phyloP scores from a whole-genome alignment of 1,140 invertebrate genomes.

The Lepidostoma basale region DNA sequence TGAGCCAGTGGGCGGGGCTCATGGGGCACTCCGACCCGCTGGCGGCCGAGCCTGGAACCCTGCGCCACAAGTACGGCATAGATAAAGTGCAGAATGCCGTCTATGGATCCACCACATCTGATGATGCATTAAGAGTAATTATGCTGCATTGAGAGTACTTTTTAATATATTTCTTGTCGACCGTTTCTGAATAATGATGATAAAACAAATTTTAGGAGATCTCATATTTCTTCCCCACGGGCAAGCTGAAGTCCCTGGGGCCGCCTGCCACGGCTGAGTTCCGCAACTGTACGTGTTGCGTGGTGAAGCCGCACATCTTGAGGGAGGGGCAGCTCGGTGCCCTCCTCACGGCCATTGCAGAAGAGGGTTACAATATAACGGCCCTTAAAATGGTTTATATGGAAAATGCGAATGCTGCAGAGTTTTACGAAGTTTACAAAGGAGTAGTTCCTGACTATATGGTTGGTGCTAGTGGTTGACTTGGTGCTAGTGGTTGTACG shows the following conservation, averaged over 20 bases:
- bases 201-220: constrained; percentile 58
- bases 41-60: constrained; percentile 66
- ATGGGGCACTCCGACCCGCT: constrained; percentile 72
- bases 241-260: constrained; percentile 54
- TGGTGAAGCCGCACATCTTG: constrained; percentile 92
- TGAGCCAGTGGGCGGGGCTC: constrained; percentile 65
- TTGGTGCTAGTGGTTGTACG: too few relatives aligned
- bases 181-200: background rate
- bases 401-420: constrained; percentile 80
- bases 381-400: constrained; percentile 81
- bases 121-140: constrained; percentile 36
- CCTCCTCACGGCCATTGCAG: constrained; percentile 76
- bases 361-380: constrained; percentile 76
- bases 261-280: constrained; percentile 64
- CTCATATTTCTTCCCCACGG: constrained; percentile 72
- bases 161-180: background rate
- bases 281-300: constrained; percentile 78
- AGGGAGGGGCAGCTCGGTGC: constrained; percentile 72
- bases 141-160: background rate
- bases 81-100: constrained; percentile 75
- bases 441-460: constrained; percentile 85
- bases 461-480: too few relatives aligned
- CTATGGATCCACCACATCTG: constrained; percentile 39
- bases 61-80: constrained; percentile 76
- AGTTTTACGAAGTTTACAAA: constrained; percentile 94